Base-by-base conservation (phyloP, 2,797 vertebrate species). In the Gouania willdenowi region DNA sequence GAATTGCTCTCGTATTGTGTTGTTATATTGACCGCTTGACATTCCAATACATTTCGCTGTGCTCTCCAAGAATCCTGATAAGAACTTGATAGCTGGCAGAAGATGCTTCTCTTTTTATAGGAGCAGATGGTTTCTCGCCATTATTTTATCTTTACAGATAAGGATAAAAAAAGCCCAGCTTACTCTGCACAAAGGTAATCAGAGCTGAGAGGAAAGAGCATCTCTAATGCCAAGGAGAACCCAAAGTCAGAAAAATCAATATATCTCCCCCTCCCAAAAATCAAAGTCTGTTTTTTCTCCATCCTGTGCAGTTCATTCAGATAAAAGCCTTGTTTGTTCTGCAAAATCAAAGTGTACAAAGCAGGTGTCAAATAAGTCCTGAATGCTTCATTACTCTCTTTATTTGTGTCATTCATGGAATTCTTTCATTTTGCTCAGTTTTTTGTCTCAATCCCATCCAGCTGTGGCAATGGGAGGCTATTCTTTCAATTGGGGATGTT, bases 211-310 rank as follows among this genome's bases (percentile, higher is more conserved):
- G 70, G 49, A 67, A 69, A 73, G 61, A 69, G 49, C 69, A 61
- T 67, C 51, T 77, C 64, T 70, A 61, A 77, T 58, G 61, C 70
- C 70, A 76, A 81, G 76, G 74, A 80, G 65, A 83, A 53, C 38
- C 70, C 78, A 79, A 80, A 82, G 83, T 84, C 76, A 79, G 43
- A 70, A 62, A 75, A 83, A 82, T 87, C 81, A 61, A 83, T 84
- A 75, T 8, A 63, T 77, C 68, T 63, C 23, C 48, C 58, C 55
- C 51, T 47, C 64, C 68, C 74, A 62, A 72, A 83, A 79, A 79
- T 65, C 66, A 79, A 80, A 75, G 47, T 40, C 31, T 9, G 13
- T 14, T 14, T 14, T 14, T 14, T 14, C 42, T 66, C 37, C 36
- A 51, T 22, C 33, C 28, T 43, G 47, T 41, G n/a, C 41, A 21